Conservation (phyloP, 2,113 vertebrate genomes). For the Synodontis membranacea region DNA sequence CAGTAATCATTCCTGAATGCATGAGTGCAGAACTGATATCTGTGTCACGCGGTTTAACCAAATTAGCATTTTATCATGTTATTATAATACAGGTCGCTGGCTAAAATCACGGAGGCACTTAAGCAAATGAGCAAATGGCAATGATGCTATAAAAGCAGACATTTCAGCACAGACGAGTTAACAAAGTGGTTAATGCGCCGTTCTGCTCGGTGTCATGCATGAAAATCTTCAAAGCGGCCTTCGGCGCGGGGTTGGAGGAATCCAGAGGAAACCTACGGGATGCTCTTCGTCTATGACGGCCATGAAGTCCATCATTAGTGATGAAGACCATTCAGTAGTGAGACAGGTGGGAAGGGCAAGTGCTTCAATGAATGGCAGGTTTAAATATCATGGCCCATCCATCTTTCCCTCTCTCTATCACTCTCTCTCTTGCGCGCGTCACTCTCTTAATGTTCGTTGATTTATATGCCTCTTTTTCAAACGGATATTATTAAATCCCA, state of each 20-base stretch:
- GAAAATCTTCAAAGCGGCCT: background rate
- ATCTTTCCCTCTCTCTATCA: background rate
- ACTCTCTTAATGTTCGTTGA: background rate
- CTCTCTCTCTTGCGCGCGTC: background rate
- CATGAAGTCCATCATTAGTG: background rate
- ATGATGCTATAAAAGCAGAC: background rate
- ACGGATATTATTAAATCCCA: background rate
- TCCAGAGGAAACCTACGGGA: background rate
- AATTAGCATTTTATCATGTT: background rate
- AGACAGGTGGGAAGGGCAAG: slow-evolving; percentile 7
- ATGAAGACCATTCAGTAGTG: background rate
- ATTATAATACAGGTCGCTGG: slow-evolving; percentile 2
- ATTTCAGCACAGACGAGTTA: background rate
- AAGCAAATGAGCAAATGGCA: background rate
- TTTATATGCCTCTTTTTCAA: background rate
- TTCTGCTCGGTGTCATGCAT: background rate
- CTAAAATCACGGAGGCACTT: background rate
- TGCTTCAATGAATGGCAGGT: background rate
- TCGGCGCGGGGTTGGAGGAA: background rate
- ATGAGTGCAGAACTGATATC: background rate
- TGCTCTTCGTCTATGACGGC: background rate
- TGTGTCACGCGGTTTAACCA: background rate
- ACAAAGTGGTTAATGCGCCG: background rate
- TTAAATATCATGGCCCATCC: slow-evolving; percentile 3
- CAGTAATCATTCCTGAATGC: background rate